Conservation (phyloP, 2,113 vertebrate species). For the Ascaphus truei region DNA sequence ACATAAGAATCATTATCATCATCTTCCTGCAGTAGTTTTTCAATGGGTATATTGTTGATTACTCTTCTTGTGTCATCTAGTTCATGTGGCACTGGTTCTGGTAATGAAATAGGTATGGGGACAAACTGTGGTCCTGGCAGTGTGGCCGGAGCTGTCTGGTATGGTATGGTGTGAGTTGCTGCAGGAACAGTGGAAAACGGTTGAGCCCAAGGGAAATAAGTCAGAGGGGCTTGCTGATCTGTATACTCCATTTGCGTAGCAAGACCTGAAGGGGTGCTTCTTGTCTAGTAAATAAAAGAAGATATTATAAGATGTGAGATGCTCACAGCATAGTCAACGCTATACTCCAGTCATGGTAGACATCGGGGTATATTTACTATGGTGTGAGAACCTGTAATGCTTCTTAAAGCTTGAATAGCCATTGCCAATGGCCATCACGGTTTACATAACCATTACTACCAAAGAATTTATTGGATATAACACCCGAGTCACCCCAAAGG, state of each 20-base stretch:
- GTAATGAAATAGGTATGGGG: constrained; percentile 73
- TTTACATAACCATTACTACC: too few relatives aligned
- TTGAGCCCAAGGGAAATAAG: constrained; percentile 87
- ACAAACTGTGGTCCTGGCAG: constrained; percentile 69
- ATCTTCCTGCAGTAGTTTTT: constrained; percentile 80
- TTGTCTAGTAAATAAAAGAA: constrained; percentile 57
- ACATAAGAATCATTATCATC: constrained; percentile 72
- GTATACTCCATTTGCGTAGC: constrained; percentile 74
- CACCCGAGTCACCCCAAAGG: too few relatives aligned
- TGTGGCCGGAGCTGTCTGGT: constrained; percentile 63
- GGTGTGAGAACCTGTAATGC: too few relatives aligned
- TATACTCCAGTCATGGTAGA: too few relatives aligned
- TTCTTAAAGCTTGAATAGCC: too few relatives aligned
- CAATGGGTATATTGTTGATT: constrained; percentile 68
- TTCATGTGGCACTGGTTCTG: constrained; percentile 69
- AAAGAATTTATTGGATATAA: too few relatives aligned
- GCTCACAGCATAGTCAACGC: too few relatives aligned
- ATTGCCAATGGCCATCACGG: too few relatives aligned
- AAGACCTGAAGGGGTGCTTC: constrained; percentile 52
- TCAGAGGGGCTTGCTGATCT: constrained; percentile 71
- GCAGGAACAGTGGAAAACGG: constrained; percentile 74
- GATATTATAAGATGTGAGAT: too few relatives aligned
- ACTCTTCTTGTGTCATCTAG: constrained; percentile 65
- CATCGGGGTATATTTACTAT: too few relatives aligned
- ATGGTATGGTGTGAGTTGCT: constrained; percentile 62